phyloP scores from a whole-genome alignment of 2,888 invertebrate species.

The Megalurothrips usitatus region DNA sequence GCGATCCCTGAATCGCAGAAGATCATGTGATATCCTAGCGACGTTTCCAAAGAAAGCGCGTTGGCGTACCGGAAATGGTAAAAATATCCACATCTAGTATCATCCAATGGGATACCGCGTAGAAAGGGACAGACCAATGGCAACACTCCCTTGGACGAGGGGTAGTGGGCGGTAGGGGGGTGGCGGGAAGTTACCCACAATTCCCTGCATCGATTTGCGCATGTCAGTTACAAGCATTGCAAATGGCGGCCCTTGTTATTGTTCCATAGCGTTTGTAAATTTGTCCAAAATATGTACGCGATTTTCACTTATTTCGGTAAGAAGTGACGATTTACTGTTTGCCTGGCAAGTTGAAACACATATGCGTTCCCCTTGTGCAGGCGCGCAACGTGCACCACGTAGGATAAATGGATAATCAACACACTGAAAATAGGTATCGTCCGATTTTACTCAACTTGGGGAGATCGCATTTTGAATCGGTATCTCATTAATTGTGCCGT shows the following conservation, averaged over 20 bases:
- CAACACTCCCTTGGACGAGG: background rate
- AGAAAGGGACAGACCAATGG: background rate
- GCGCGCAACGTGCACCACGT: background rate
- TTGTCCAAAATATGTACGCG: constrained; percentile 49
- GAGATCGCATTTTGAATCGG: constrained; percentile 30
- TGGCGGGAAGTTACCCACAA: constrained; percentile 35
- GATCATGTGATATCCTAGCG: too few species aligned
- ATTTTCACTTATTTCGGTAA: constrained; percentile 50
- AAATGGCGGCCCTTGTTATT: constrained; percentile 99
- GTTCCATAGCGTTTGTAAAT: constrained; percentile 59
- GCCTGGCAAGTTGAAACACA: constrained; percentile 32
- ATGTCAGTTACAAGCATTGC: constrained; percentile 79
- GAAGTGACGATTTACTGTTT: constrained; percentile 34
- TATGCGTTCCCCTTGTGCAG: background rate
- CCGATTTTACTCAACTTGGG: constrained; percentile 20
- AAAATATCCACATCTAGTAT: background rate
- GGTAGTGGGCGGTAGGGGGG: background rate
- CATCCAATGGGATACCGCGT: background rate
- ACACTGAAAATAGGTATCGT: constrained; percentile 13
- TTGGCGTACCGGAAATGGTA: constrained; percentile 1
- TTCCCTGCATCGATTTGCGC: constrained; percentile 54
- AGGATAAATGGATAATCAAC: constrained; percentile 14
- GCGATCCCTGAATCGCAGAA: too few species aligned
- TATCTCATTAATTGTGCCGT: constrained; percentile 24
- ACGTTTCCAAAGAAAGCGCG: background rate